Percentiles rank a stretch among this genome's conserved stretches.
Evolutionary conservation across 1,140 invertebrate genomes (phyloP).

Genomic region (Triops cancriformis): DNA sequence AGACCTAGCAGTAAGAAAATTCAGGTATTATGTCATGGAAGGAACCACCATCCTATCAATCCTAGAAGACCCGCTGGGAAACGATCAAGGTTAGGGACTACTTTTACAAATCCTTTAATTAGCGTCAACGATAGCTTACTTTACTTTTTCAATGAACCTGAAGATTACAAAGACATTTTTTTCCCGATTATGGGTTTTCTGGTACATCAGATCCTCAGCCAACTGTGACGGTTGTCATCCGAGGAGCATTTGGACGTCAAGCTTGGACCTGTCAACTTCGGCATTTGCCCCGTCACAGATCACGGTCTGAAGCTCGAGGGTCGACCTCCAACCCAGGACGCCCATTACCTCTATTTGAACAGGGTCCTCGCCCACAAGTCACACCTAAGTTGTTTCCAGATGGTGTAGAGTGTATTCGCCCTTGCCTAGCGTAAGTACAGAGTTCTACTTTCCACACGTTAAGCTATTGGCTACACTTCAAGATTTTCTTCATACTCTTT

Average conservation of each 20-base stretch:
- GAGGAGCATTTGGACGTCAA: constrained; percentile 84
- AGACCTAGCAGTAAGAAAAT: constrained; percentile 51
- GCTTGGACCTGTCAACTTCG: constrained; percentile 87
- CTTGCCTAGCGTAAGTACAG: constrained; percentile 64
- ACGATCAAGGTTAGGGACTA: constrained; percentile 41
- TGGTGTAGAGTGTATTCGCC: constrained; percentile 64
- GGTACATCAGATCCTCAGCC: constrained; percentile 45
- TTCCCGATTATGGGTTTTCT: background rate
- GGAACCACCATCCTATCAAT: constrained; percentile 80
- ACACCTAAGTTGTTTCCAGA: constrained; percentile 74
- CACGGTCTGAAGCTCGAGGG: constrained; percentile 55
- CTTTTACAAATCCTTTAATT: constrained; percentile 34
- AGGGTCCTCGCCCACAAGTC: constrained; percentile 49
- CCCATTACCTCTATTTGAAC: constrained; percentile 65
- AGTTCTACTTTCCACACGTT: too few species aligned
- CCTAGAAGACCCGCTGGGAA: constrained; percentile 78
- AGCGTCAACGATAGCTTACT: constrained; percentile 45
- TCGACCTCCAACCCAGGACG: constrained; percentile 62
- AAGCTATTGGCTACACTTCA: too few species aligned
- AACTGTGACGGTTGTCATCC: constrained; percentile 63
- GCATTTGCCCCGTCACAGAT: constrained; percentile 67
- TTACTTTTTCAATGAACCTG: background rate
- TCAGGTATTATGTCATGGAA: constrained; percentile 84
- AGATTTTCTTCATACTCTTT: constrained; percentile 25
- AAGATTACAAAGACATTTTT: background rate